Base-by-base conservation (phyloP, 2,797 vertebrate genomes). In the Okamejei kenojei region DNA sequence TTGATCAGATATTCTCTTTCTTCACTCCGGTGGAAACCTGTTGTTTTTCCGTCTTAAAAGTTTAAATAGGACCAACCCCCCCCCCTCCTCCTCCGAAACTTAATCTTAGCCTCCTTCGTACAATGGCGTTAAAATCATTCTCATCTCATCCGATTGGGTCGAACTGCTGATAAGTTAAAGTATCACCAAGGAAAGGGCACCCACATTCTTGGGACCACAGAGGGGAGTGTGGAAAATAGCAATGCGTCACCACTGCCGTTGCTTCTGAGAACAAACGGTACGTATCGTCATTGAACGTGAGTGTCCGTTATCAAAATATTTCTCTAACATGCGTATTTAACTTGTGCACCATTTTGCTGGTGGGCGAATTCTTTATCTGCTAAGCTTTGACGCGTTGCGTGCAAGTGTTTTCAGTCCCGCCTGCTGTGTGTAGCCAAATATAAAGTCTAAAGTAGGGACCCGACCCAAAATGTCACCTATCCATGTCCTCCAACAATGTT, bases 11-110 rank as follows among this genome's bases (percentile, higher is more conserved):
- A 91, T 96, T 96, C 96, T 95, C 97, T 97, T 96, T 96, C 96
- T 96, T 96, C 96, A 97, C 97, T 96, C 97, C 96, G 95, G 96
- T 96, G 96, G 97, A 97, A 98, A 97, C 97, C 97, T 91, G 90
- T 91, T 91, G 90, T 91, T 74, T 45, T 74, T 91, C 65, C 68
- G 35, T 54, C 71, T 91, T 45, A 90, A 78, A 90, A 90, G 65
- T 73, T 90, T 90, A 91, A 71, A 74, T 74, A 35, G 35, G 68
- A 73, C 84, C 17, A 68, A 88, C 45, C 45, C 45, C 45, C 45
- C 45, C 45, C 45, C 45, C 1, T 1, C 45, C 45, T 26, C 71
- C 38, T 0, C 65, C 15, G 71, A 91, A 91, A 74, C 26, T 92
- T 74, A 54, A 92, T 45, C 90, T 74, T 38, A 9, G 38, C 11